Percentiles rank a stretch among this genome's conserved stretches.
Evolutionary conservation across 1,140 invertebrate species (phyloP).

Genomic region (Sitobion miscanthi): DNA sequence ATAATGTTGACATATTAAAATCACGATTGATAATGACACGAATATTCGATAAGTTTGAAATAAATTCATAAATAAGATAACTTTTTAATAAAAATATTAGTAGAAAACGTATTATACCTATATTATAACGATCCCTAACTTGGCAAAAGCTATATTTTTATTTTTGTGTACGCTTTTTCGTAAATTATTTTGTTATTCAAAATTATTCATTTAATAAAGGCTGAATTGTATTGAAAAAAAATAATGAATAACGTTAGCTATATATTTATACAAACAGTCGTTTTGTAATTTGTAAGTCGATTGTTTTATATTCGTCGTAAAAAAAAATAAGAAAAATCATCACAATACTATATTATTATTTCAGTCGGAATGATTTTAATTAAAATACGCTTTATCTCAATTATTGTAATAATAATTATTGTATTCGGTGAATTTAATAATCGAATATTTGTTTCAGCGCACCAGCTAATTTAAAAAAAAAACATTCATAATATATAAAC

Average conservation of each 20-base stretch:
- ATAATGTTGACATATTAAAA: background rate
- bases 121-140: background rate
- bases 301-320: background rate
- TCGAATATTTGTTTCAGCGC: background rate
- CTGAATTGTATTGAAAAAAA: background rate
- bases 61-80: background rate
- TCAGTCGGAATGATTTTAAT: background rate
- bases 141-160: background rate
- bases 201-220: background rate
- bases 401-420: background rate
- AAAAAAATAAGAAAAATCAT: background rate
- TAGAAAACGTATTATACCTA: background rate
- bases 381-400: background rate
- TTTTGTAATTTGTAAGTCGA: background rate
- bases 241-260: background rate
- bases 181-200: background rate
- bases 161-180: background rate
- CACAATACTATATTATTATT: background rate
- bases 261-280: background rate
- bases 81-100: background rate
- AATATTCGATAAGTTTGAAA: background rate
- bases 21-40: background rate
- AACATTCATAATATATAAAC: background rate
- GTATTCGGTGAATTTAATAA: background rate
- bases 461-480: background rate